Conservation (phyloP, 2,888 invertebrate genomes). For the Amiota communis region DNA sequence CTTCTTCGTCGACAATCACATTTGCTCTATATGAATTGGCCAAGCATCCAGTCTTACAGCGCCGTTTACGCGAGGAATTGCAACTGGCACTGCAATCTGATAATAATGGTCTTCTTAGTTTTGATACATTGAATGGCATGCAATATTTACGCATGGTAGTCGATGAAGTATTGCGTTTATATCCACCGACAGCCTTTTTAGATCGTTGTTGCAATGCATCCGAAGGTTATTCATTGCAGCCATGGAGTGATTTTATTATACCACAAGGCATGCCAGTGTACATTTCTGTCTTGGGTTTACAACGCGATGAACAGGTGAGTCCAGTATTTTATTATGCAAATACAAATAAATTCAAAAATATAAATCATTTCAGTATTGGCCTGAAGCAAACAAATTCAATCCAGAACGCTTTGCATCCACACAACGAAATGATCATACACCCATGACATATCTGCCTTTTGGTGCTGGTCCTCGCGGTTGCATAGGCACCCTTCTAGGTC, state of each 20-base stretch:
- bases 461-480: slow-evolving; percentile 67
- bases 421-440: slow-evolving; percentile 55
- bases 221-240: slow-evolving; percentile 57
- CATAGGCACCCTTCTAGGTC: slow-evolving; percentile 65
- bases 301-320: slow-evolving; percentile 65
- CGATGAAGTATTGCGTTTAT: slow-evolving; percentile 67
- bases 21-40: slow-evolving; percentile 72
- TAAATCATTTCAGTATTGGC: slow-evolving; percentile 56
- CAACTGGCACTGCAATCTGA: slow-evolving; percentile 49
- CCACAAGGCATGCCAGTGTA: slow-evolving; percentile 67
- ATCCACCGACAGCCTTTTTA: slow-evolving; percentile 69
- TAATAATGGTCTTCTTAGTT: slow-evolving; percentile 63
- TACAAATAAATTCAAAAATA: neutral
- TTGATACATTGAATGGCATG: slow-evolving; percentile 72
- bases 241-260: slow-evolving; percentile 50
- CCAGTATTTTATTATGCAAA: neutral
- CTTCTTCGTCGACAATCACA: slow-evolving; percentile 72
- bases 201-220: slow-evolving; percentile 65
- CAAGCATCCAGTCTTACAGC: slow-evolving; percentile 68
- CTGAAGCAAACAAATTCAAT: slow-evolving; percentile 62
- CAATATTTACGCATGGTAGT: slow-evolving; percentile 72
- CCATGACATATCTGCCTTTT: slow-evolving; percentile 66
- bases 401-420: slow-evolving; percentile 66
- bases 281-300: slow-evolving; percentile 66
- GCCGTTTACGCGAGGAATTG: slow-evolving; percentile 71